phyloP scores from a whole-genome alignment of 2,888 invertebrate species.

The Crematogaster levior region DNA sequence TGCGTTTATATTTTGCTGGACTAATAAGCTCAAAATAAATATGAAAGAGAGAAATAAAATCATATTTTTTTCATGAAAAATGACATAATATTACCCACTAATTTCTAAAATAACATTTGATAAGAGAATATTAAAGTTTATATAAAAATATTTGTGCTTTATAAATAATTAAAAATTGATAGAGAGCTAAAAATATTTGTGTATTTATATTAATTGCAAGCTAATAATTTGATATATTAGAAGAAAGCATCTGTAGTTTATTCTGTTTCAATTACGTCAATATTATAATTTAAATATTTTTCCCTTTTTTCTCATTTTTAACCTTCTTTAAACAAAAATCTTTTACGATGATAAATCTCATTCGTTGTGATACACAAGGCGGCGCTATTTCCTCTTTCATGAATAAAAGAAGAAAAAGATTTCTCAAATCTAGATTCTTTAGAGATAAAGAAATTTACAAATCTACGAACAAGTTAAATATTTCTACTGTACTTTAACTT shows the following conservation, averaged over 20 bases:
- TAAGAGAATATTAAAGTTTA: background rate
- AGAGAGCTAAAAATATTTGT: background rate
- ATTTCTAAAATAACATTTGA: background rate
- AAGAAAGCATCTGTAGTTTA: background rate
- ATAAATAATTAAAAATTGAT: background rate
- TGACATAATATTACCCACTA: background rate
- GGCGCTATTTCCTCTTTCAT: background rate
- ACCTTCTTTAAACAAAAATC: background rate
- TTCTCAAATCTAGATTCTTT: background rate
- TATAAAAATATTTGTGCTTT: background rate
- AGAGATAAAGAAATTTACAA: background rate
- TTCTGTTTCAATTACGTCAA: background rate
- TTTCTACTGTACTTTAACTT: no score
- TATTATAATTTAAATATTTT: background rate
- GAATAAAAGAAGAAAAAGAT: background rate
- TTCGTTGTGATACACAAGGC: background rate
- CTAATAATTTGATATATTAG: background rate
- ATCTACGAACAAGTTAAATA: background rate
- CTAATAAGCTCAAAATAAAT: background rate
- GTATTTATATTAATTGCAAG: background rate
- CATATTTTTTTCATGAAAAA: background rate
- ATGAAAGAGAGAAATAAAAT: background rate
- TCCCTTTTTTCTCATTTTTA: background rate
- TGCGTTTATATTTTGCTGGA: background rate
- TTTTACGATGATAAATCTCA: background rate